Evolutionary conservation across 2,888 invertebrate genomes (phyloP).

Genomic region (Rhingia rostrata): DNA sequence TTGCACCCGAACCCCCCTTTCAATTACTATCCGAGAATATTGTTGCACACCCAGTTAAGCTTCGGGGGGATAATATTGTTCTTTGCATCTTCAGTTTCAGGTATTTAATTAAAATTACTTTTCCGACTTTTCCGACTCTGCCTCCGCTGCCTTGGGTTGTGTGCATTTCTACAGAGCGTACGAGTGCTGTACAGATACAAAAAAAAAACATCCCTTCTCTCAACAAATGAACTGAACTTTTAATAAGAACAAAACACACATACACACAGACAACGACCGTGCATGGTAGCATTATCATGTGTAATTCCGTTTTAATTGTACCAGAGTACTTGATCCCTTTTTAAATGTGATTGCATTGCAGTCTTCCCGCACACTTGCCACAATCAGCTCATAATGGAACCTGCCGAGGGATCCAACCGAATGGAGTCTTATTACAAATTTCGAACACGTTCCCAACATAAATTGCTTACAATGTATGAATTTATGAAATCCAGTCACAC

Average conservation of each 20-base stretch:
- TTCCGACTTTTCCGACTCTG: background rate
- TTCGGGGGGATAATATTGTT: background rate
- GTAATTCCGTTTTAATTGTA: conserved; percentile 71
- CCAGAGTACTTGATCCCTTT: conserved; percentile 66
- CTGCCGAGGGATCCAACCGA: conserved; percentile 34
- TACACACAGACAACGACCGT: background rate
- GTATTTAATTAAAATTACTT: conserved; percentile 46
- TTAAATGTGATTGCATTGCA: conserved; percentile 69
- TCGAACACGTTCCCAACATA: conserved; percentile 66
- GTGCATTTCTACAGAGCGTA: background rate
- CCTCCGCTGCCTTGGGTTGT: background rate
- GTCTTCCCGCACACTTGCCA: background rate
- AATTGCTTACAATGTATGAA: conserved; percentile 58
- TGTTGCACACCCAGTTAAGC: conserved; percentile 17
- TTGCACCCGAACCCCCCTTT: background rate
- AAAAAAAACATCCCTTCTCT: background rate
- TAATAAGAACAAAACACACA: conserved; percentile 24
- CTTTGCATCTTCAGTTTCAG: conserved; percentile 10
- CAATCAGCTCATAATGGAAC: conserved; percentile 52
- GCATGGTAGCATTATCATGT: conserved; percentile 32
- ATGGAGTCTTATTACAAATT: conserved; percentile 68
- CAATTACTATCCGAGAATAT: conserved; percentile 18
- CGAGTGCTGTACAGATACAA: background rate
- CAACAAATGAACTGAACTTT: conserved; percentile 23
- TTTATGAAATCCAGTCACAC: conserved; percentile 65